Percentiles rank a stretch among this genome's conserved stretches.
Evolutionary conservation across 2,888 invertebrate genomes (phyloP).

Genomic region (Toxonevra muliebris): DNA sequence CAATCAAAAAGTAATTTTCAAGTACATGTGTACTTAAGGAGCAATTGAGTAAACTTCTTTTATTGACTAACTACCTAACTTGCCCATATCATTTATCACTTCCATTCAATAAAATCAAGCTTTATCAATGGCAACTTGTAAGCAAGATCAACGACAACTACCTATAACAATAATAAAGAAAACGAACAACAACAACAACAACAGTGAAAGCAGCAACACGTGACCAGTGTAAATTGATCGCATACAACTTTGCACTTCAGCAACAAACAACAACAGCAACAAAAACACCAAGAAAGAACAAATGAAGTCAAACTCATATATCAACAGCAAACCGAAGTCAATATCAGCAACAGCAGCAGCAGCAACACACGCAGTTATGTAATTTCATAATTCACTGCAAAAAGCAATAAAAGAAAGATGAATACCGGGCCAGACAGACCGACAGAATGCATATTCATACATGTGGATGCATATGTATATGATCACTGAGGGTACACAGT

Average conservation of each 20-base stretch:
- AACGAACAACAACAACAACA: constrained; percentile 4
- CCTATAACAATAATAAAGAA: background rate
- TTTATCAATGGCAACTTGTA: background rate
- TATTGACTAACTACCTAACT: no score
- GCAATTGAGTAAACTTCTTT: no score
- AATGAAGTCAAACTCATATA: constrained; percentile 29
- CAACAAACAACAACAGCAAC: constrained; percentile 10
- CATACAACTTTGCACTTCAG: background rate
- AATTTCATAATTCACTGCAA: constrained; percentile 37
- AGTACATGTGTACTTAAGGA: no score
- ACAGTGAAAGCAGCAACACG: constrained; percentile 29
- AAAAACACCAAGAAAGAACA: constrained; percentile 21
- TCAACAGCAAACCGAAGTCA: constrained; percentile 20
- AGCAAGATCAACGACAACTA: constrained; percentile 4
- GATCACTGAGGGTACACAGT: no score
- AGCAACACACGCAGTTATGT: constrained; percentile 29
- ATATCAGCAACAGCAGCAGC: constrained; percentile 23
- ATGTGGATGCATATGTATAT: no score
- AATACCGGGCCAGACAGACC: background rate
- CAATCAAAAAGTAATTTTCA: no score
- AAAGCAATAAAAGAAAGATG: constrained; percentile 14
- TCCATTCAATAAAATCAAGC: no score
- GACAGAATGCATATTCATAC: background rate
- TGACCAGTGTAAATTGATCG: constrained; percentile 39
- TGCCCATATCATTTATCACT: no score